Percentiles rank a stretch among this genome's conserved stretches.
These are phyloP conservation scores for Ichneumoninae sp. DNA, from an alignment of 2,888 invertebrate species.

Conservation along the genomic window DNA sequence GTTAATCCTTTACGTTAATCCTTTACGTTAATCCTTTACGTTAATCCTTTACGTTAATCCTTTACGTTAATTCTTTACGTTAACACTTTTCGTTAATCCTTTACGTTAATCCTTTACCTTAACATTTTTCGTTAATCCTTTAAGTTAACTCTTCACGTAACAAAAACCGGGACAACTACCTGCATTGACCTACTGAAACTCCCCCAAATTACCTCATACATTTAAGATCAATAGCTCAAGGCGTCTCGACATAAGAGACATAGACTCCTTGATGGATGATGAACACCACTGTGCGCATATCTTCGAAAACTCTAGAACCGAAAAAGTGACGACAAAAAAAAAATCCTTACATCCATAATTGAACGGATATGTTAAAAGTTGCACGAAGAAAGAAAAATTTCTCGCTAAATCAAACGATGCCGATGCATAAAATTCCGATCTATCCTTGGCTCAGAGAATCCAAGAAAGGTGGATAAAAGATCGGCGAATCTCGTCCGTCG, in stretches of 20 bases:
- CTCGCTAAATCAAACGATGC: background rate
- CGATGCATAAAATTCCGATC: conserved; percentile 4
- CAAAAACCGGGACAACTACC: too few relatives aligned
- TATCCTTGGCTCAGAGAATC: background rate
- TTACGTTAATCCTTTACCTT: too few relatives aligned
- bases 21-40: too few relatives aligned
- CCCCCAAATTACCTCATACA: background rate
- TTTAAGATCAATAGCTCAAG: background rate
- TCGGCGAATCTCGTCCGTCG: conserved; percentile 75
- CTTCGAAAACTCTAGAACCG: background rate
- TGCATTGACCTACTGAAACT: too few relatives aligned
- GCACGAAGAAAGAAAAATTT: background rate
- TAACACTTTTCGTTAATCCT: too few relatives aligned
- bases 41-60: too few relatives aligned
- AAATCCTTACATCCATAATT: background rate
- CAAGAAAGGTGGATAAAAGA: conserved; percentile 67
- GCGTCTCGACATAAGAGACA: background rate
- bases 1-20: too few relatives aligned
- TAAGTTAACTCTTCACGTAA: too few relatives aligned
- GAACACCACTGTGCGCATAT: background rate
- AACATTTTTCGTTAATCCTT: too few relatives aligned
- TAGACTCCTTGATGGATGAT: background rate
- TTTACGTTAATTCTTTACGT: too few relatives aligned
- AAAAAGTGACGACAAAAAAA: background rate
- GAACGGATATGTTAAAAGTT: background rate